Conservation (phyloP, 30 jellyfish, hydroid and myxozoan genomes). For the Aurelia coerulea region DNA sequence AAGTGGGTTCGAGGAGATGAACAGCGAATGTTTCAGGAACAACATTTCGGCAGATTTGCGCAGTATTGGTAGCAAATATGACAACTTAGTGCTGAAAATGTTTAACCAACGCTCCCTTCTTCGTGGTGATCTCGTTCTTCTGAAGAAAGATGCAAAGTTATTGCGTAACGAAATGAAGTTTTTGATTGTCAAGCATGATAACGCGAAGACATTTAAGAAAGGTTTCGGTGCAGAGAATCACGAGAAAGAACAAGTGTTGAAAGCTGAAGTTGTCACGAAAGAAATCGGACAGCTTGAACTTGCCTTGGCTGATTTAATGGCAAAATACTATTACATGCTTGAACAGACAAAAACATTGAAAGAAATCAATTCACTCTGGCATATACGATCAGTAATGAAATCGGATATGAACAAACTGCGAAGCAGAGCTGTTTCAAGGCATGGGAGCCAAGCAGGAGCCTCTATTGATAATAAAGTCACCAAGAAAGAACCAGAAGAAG, state of each 20-base stretch:
- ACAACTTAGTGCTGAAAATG: constrained; percentile 54
- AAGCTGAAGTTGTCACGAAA: constrained; percentile 66
- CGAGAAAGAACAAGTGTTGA: constrained; percentile 49
- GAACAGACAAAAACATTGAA: constrained; percentile 63
- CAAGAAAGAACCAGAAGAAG: constrained; percentile 25
- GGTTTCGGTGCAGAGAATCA: constrained; percentile 53
- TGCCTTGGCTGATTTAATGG: constrained; percentile 60
- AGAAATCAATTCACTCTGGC: constrained; percentile 70
- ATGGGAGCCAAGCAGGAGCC: neutral
- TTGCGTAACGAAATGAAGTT: constrained; percentile 59
- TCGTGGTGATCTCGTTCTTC: constrained; percentile 47
- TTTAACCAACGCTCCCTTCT: constrained; percentile 55
- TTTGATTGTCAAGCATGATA: constrained; percentile 50
- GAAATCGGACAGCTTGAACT: constrained; percentile 73
- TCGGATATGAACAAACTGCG: constrained; percentile 40
- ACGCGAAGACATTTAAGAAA: constrained; percentile 56
- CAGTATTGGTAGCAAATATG: constrained; percentile 65
- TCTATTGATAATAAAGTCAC: constrained; percentile 22
- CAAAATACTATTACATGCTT: constrained; percentile 52
- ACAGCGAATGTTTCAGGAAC: constrained; percentile 5
- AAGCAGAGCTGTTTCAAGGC: neutral
- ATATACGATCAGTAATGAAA: constrained; percentile 57
- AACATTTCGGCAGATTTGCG: constrained; percentile 61
- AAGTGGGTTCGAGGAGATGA: constrained; percentile 56
- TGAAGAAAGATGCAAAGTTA: constrained; percentile 59